Conservation (phyloP, 1,140 invertebrate genomes). For the Brachystomella parvula region DNA sequence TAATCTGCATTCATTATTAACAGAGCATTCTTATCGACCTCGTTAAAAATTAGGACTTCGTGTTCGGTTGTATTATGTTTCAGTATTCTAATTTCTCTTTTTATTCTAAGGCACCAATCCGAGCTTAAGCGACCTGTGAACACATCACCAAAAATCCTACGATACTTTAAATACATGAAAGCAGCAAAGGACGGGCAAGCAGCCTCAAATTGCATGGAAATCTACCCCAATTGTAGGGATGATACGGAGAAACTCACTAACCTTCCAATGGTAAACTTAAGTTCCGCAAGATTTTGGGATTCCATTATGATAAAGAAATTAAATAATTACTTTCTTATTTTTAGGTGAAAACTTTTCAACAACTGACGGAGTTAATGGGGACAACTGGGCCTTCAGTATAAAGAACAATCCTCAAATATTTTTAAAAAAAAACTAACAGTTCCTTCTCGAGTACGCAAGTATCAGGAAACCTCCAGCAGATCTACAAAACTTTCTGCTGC, state of each 20-base stretch:
- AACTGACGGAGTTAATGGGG: constrained; percentile 36
- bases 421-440: background rate
- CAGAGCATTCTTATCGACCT: too few relatives aligned
- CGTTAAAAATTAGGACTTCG: too few relatives aligned
- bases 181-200: constrained; percentile 77
- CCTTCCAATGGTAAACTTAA: constrained; percentile 35
- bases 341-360: constrained; percentile 36
- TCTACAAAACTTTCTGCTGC: too few relatives aligned
- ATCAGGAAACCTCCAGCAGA: too few relatives aligned
- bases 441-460: background rate
- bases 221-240: constrained; percentile 60
- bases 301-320: background rate
- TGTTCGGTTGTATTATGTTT: too few relatives aligned
- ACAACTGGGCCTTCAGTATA: constrained; percentile 7
- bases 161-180: constrained; percentile 81
- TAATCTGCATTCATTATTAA: too few relatives aligned
- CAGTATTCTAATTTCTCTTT: constrained; percentile 15
- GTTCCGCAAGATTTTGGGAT: background rate
- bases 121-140: constrained; percentile 68
- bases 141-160: constrained; percentile 71
- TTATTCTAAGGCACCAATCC: constrained; percentile 60
- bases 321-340: constrained; percentile 5
- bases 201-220: constrained; percentile 55
- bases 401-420: background rate
- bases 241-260: constrained; percentile 45